These are phyloP conservation scores for Trachelus iudaicus DNA, from an alignment of 2,888 invertebrate genomes.

Conservation along the genomic window DNA sequence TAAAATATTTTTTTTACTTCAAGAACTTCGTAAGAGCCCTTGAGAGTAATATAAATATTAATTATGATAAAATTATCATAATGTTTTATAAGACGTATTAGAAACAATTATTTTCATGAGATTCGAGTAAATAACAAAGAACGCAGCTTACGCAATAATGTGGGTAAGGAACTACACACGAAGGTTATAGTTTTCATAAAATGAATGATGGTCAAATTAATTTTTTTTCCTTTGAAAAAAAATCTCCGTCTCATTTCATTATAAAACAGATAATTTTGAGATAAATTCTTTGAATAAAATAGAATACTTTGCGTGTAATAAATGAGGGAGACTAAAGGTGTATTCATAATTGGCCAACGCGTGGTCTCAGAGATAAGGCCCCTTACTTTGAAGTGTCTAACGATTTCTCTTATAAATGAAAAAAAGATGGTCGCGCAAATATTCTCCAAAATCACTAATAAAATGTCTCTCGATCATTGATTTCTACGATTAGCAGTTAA, in stretches of 20 bases:
- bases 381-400: neutral
- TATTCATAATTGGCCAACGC: neutral
- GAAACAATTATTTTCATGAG: conserved; percentile 14
- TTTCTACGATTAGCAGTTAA: neutral
- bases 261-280: neutral
- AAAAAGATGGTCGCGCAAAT: neutral
- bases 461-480: neutral
- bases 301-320: neutral
- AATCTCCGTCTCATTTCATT: neutral
- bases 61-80: neutral
- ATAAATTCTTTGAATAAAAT: neutral
- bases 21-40: neutral
- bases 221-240: neutral
- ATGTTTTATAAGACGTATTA: neutral
- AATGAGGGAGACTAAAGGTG: neutral
- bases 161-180: neutral
- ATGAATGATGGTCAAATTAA: neutral
- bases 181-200: neutral
- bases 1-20: neutral
- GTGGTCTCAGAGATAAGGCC: neutral
- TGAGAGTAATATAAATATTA: neutral
- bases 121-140: neutral
- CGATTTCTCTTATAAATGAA: neutral
- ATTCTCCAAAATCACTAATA: neutral
- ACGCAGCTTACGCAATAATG: no score